Evolutionary conservation across 2,888 invertebrate genomes (phyloP), one percentile per base, ranked within the genome.

Genomic region (Platycnemis pennipes): DNA sequence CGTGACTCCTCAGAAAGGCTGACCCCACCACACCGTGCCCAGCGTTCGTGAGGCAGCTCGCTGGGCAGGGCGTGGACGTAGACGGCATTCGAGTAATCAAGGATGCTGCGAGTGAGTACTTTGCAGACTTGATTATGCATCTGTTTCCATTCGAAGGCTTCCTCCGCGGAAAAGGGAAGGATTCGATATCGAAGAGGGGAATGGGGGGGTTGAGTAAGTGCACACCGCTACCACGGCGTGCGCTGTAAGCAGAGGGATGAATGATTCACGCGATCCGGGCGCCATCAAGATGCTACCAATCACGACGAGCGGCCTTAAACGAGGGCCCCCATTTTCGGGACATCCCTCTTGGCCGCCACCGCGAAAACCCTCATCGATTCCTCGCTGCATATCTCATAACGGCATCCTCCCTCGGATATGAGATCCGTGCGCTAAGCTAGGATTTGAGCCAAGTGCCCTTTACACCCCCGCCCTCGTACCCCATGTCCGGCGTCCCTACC

Each of bases 351-450:
- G 77, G 37, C 77, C 77, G 37, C 19, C 63, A 26, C n/a, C 77
- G 77, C 37, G 77, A 77, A 77, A 77, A 77, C 77, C 77, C 77
- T 13, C 77, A 37, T 77, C 77, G 77, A 77, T 77, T 77, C 77
- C 77, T 22, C 63, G 77, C 87, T 46, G 89, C 89, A 89, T 63
- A 89, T 89, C 89, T 89, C 56, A 89, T 89, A 89, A 63, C 56
- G 56, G 37, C 56, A 19, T 16, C 53, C 56, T 31, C 37, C 56
- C 37, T 31, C 89, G 37, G 31, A 56, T 37, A 49, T 4, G n/a
- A 89, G 53, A 53, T 63, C 44, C 63, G 44, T 22, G 63, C 63
- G 63, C 49, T 91, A 91, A 91, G 91, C 69, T 63, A 63, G 91
- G 91, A 91, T 63, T 89, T 89, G 89, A 89, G 53, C 56, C 16